Evolutionary conservation across 64 coral and sea anemone species (phyloP).

Genomic region (Hydrozoanthus tunicans): DNA sequence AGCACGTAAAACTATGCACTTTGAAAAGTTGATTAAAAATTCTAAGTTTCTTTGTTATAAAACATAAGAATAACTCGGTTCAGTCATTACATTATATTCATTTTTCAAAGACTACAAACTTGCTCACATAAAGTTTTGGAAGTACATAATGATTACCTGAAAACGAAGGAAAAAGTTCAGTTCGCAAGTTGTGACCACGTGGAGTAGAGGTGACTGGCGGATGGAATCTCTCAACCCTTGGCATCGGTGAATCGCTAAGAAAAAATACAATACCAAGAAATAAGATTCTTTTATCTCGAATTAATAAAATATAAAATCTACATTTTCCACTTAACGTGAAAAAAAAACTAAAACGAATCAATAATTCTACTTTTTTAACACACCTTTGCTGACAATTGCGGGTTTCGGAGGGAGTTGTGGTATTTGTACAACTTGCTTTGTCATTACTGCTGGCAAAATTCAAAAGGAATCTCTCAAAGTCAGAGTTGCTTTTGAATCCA

Average conservation of each 20-base stretch:
- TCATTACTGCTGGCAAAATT: background rate
- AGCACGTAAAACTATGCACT: background rate
- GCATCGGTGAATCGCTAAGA: background rate
- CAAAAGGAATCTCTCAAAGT: slow-evolving; percentile 16
- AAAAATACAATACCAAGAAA: background rate
- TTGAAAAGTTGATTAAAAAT: background rate
- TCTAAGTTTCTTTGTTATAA: background rate
- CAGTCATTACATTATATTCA: background rate
- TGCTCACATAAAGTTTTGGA: background rate
- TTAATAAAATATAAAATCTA: background rate
- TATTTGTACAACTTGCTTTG: background rate
- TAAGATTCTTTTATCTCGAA: background rate
- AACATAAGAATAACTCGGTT: background rate
- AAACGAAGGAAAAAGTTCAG: slow-evolving; percentile 17
- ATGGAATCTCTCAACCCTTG: background rate
- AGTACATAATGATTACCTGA: background rate
- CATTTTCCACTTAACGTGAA: background rate
- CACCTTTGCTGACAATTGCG: background rate
- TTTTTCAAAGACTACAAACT: background rate
- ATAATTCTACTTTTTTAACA: background rate
- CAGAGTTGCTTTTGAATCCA: background rate
- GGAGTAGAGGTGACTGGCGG: background rate
- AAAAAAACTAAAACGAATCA: background rate
- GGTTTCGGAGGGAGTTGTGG: background rate
- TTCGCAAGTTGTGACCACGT: background rate